These are phyloP conservation scores for Leontocebus nigricollis DNA, from an alignment of 2,797 vertebrate species.

Conservation along the genomic window DNA sequence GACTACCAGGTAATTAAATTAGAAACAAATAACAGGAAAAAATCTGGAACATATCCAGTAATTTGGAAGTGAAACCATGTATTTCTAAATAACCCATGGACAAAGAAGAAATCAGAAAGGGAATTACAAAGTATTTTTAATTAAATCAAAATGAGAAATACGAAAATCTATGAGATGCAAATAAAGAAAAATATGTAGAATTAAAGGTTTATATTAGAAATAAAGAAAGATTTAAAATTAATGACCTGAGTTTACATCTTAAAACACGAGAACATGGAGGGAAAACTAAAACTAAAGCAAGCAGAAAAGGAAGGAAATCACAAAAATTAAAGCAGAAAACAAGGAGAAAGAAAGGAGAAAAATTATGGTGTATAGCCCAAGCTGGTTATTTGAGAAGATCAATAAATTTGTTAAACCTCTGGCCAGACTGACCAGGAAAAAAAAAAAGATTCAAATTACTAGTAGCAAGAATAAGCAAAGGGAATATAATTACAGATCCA, in stretches of 20 bases:
- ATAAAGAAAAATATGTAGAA: neutral
- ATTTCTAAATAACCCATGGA: neutral
- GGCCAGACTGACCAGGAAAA: neutral
- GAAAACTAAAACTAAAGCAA: neutral
- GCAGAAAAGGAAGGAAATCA: neutral
- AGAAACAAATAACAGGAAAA: neutral
- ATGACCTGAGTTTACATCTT: neutral
- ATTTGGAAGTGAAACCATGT: neutral
- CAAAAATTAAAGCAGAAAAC: neutral
- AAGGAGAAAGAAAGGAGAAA: neutral
- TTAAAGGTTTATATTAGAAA: neutral
- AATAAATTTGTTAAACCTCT: neutral
- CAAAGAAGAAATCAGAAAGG: neutral
- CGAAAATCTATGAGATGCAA: neutral
- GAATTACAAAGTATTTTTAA: neutral
- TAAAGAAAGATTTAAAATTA: neutral
- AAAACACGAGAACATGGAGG: neutral
- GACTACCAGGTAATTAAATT: neutral
- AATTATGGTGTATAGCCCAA: neutral
- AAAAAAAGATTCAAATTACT: neutral
- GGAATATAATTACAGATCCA: neutral
- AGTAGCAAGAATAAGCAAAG: neutral
- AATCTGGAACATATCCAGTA: neutral
- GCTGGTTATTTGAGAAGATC: neutral
- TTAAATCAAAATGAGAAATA: neutral